These are phyloP conservation scores for Drosophila buzzatii DNA, from an alignment of 2,888 invertebrate species.

Conservation along the genomic window DNA sequence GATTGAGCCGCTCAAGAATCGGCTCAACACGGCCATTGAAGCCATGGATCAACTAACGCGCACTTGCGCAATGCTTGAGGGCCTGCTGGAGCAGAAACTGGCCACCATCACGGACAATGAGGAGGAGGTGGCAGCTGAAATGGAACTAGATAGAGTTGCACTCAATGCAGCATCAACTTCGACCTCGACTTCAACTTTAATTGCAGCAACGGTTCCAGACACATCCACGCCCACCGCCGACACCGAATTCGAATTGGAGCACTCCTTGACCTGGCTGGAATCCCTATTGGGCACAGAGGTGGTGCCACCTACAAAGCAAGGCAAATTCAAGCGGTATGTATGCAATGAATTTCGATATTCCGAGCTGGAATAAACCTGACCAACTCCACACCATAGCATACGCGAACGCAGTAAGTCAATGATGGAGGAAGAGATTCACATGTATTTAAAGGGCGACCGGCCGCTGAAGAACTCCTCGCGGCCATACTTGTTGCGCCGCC, in stretches of 20 bases:
- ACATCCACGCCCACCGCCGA: constrained; percentile 29
- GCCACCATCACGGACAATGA: constrained; percentile 68
- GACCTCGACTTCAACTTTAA: not conserved
- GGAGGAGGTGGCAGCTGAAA: constrained; percentile 26
- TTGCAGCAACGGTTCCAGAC: not conserved
- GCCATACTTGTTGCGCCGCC: constrained; percentile 79
- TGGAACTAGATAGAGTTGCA: constrained; percentile 7
- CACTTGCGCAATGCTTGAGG: constrained; percentile 91
- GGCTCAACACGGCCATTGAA: constrained; percentile 87
- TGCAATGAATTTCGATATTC: not conserved
- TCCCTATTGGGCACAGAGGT: constrained; percentile 87
- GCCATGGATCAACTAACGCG: constrained; percentile 92
- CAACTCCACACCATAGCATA: constrained; percentile 51
- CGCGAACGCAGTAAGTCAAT: constrained; percentile 90
- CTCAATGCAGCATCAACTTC: not conserved
- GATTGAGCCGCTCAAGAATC: constrained; percentile 85
- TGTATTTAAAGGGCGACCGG: constrained; percentile 68
- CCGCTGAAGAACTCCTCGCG: constrained; percentile 63
- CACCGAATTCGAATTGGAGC: constrained; percentile 84
- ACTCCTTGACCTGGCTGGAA: constrained; percentile 88
- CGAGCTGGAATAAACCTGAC: not conserved
- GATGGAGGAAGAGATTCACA: constrained; percentile 87
- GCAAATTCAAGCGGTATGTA: constrained; percentile 84
- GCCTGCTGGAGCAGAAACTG: constrained; percentile 86
- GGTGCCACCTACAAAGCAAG: constrained; percentile 86